These are phyloP conservation scores for Heliconius aoede DNA, from an alignment of 2,888 invertebrate species.

Conservation along the genomic window DNA sequence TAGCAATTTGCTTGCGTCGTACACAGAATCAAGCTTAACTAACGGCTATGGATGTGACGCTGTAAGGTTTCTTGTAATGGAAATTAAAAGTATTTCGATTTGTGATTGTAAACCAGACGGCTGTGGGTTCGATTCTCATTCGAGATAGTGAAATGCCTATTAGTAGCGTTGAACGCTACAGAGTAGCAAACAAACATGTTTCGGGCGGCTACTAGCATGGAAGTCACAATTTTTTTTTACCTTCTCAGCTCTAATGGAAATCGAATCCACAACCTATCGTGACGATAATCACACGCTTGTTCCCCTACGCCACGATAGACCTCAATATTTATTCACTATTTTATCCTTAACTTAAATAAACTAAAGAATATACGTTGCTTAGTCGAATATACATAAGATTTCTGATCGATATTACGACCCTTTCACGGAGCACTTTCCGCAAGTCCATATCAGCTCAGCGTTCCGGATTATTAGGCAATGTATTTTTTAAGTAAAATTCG, in stretches of 20 bases:
- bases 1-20: constrained; percentile 36
- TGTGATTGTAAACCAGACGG: too few relatives aligned
- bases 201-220: too few relatives aligned
- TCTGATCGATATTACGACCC: constrained; percentile 3
- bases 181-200: too few relatives aligned
- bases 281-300: not conserved
- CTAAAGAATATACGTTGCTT: not conserved
- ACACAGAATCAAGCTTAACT: constrained; percentile 30
- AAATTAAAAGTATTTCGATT: too few relatives aligned
- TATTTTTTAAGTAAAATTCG: not conserved
- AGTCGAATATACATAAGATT: not conserved
- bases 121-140: too few relatives aligned
- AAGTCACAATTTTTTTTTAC: too few relatives aligned
- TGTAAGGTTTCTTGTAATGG: not conserved
- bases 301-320: not conserved
- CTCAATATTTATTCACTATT: not conserved
- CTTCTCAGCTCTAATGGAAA: not conserved
- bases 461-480: constrained; percentile 17
- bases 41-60: not conserved
- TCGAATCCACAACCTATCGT: not conserved
- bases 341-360: not conserved
- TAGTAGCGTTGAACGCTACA: too few relatives aligned
- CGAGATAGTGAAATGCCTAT: too few relatives aligned
- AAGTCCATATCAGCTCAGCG: constrained; percentile 8
- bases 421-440: not conserved